Evolutionary conservation across 2,888 invertebrate species (phyloP).

Genomic region (Eupithecia subumbrata): DNA sequence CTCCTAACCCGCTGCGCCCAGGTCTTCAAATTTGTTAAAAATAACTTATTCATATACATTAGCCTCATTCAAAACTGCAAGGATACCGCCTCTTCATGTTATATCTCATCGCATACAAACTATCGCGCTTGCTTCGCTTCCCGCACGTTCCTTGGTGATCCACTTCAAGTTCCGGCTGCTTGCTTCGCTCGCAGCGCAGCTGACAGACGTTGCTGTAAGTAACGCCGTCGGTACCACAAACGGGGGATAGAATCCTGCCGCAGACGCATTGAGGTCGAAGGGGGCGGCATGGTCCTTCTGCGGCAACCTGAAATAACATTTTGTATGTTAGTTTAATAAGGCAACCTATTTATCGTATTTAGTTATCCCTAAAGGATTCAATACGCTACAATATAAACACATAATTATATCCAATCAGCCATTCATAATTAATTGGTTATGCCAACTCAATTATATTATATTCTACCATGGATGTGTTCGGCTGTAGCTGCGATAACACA

Average conservation of each 20-base stretch:
- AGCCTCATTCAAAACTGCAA: constrained; percentile 18
- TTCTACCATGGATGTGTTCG: too few species aligned
- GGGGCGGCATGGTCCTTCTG: not conserved
- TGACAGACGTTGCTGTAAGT: constrained; percentile 33
- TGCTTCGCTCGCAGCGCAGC: constrained; percentile 28
- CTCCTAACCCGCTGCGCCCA: too few species aligned
- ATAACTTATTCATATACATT: not conserved
- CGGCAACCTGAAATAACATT: not conserved
- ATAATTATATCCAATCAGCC: too few species aligned
- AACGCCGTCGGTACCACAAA: constrained; percentile 34
- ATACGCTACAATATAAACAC: too few species aligned
- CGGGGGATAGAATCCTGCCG: constrained; percentile 5
- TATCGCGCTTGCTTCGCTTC: constrained; percentile 20
- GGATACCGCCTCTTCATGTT: not conserved
- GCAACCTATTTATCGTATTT: too few species aligned
- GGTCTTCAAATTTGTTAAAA: too few species aligned
- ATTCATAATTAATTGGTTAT: too few species aligned
- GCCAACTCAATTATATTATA: too few species aligned
- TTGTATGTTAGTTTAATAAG: too few species aligned
- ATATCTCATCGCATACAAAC: constrained; percentile 20
- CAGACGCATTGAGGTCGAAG: constrained; percentile 16
- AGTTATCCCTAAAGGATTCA: too few species aligned
- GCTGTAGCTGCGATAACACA: too few species aligned
- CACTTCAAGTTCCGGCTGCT: constrained; percentile 24
- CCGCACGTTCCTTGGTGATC: constrained; percentile 22